These are phyloP conservation scores for Leptura quadrifasciata DNA, from an alignment of 2,888 invertebrate species.

Conservation along the genomic window DNA sequence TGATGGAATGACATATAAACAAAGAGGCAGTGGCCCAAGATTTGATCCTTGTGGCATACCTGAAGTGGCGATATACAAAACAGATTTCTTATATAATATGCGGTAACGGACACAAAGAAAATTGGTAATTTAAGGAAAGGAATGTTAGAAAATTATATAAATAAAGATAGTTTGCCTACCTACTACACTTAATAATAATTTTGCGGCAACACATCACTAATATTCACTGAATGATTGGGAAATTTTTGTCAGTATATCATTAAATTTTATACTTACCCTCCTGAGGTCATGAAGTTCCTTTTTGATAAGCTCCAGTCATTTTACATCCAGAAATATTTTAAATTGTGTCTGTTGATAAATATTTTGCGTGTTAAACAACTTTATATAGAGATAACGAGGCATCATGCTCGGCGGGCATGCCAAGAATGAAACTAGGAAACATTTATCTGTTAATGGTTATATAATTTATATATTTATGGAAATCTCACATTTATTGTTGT, in stretches of 20 bases:
- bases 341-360: conserved; percentile 15
- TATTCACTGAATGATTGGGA: neutral
- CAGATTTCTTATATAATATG: too few species aligned
- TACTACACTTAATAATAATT: too few species aligned
- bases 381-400: neutral
- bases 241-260: neutral
- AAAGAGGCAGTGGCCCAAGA: too few species aligned
- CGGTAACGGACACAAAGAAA: too few species aligned
- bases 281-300: conserved; percentile 1
- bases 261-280: neutral
- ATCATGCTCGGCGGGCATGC: neutral
- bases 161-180: too few species aligned
- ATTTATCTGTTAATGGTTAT: neutral
- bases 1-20: too few species aligned
- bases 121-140: too few species aligned
- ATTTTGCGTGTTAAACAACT: conserved; percentile 20
- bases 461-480: neutral
- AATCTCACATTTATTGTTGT: neutral
- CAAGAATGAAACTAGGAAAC: neutral
- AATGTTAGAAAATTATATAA: too few species aligned
- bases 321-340: neutral
- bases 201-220: neutral
- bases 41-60: too few species aligned
- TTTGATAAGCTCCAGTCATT: neutral
- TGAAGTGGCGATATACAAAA: too few species aligned